Evolutionary conservation across 2,797 vertebrate genomes (phyloP).

Genomic region (Rhadinocentrus ornatus): DNA sequence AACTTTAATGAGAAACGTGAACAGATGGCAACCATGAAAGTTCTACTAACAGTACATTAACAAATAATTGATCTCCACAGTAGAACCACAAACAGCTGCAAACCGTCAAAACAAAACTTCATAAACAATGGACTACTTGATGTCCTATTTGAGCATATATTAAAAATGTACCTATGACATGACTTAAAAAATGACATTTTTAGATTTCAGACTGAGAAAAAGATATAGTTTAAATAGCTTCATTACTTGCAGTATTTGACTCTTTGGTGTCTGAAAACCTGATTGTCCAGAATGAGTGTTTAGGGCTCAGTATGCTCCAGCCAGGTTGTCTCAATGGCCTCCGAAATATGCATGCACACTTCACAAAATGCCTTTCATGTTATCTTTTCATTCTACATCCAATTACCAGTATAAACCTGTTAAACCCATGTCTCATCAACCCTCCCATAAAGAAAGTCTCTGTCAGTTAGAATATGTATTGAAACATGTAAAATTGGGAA

Average conservation of each 20-base stretch:
- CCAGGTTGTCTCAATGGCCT: background rate
- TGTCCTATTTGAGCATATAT: conserved; percentile 33
- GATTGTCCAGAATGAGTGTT: conserved; percentile 52
- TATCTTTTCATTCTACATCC: background rate
- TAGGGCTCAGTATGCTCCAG: conserved; percentile 47
- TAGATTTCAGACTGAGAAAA: conserved; percentile 38
- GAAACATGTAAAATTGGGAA: background rate
- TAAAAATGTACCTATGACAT: conserved; percentile 9
- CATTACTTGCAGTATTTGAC: conserved; percentile 19
- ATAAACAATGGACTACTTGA: conserved; percentile 23
- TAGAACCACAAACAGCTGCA: conserved; percentile 36
- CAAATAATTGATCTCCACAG: conserved; percentile 31
- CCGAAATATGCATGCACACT: background rate
- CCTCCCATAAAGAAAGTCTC: background rate
- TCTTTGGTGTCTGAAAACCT: conserved; percentile 72
- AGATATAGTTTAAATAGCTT: conserved; percentile 26
- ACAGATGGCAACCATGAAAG: conserved; percentile 26
- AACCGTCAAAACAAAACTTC: conserved; percentile 26
- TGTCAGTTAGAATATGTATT: background rate
- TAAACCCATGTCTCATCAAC: background rate
- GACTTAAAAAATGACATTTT: conserved; percentile 15
- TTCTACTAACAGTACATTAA: conserved; percentile 23
- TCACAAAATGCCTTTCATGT: background rate
- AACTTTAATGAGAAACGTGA: conserved; percentile 24
- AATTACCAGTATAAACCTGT: background rate